A percentile compares a stretch with the other conserved stretches of the same genome.
Conservation (phyloP, 2,797 vertebrate species). For the Danionella dracula region DNA sequence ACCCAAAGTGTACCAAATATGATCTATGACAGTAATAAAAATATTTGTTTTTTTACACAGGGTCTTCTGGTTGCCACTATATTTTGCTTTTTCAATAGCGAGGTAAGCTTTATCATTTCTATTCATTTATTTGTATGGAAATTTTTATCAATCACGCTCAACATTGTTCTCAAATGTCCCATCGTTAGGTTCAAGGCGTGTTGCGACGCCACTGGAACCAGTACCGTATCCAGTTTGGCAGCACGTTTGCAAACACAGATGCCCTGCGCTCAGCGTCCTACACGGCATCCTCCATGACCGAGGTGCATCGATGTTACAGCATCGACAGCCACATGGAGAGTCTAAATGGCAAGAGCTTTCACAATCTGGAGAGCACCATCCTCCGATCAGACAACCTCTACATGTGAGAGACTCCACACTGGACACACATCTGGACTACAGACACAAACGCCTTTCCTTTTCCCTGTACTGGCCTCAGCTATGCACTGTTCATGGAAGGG, state of each 20-base stretch:
- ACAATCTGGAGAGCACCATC: constrained; percentile 70
- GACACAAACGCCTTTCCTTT: background rate
- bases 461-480: background rate
- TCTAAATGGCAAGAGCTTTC: constrained; percentile 85
- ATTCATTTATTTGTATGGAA: too few relatives aligned
- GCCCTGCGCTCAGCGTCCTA: constrained; percentile 77
- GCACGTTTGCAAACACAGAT: constrained; percentile 83
- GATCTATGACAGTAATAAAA: too few relatives aligned
- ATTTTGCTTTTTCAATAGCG: constrained; percentile 83
- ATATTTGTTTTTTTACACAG: background rate
- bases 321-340: constrained; percentile 86
- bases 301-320: constrained; percentile 83
- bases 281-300: constrained; percentile 79
- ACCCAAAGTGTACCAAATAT: background rate
- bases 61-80: constrained; percentile 80
- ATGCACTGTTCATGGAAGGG: background rate
- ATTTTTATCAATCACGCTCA: too few relatives aligned
- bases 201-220: constrained; percentile 92
- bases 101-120: constrained; percentile 47
- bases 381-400: constrained; percentile 82
- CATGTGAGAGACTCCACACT: constrained; percentile 62
- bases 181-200: constrained; percentile 84
- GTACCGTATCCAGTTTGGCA: constrained; percentile 88
- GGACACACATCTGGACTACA: background rate
- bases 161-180: too few relatives aligned